Percentiles rank a stretch among this genome's conserved stretches.
These are phyloP conservation scores for Pampusana beccarii DNA, from an alignment of 2,113 vertebrate genomes.

Conservation along the genomic window DNA sequence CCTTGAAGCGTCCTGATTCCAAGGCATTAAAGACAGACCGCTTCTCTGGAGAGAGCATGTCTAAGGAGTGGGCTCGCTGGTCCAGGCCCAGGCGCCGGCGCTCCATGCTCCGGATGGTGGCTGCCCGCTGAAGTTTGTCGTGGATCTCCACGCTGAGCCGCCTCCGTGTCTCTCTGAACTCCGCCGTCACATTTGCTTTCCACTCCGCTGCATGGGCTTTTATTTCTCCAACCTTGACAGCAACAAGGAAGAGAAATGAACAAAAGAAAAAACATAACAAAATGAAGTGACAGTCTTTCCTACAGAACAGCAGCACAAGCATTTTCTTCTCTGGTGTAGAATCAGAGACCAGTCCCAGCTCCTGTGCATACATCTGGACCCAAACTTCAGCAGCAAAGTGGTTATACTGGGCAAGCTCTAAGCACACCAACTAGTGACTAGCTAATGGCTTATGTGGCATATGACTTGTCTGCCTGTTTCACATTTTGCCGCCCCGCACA, in stretches of 20 bases:
- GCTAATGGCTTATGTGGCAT: not conserved
- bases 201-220: slow-evolving; percentile 96
- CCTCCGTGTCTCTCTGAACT: slow-evolving; percentile 92
- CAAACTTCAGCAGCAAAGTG: not conserved
- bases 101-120: slow-evolving; percentile 98
- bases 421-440: not conserved
- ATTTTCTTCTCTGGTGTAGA: not conserved
- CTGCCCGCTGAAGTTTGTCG: slow-evolving; percentile 94
- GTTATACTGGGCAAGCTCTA: not conserved
- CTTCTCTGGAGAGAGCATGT: slow-evolving; percentile 96
- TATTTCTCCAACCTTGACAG: slow-evolving; percentile 90
- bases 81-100: slow-evolving; percentile 92
- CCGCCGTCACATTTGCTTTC: slow-evolving; percentile 95
- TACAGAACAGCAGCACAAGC: not conserved
- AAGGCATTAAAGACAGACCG: slow-evolving; percentile 91
- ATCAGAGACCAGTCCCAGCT: not conserved
- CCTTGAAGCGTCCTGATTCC: slow-evolving; percentile 89
- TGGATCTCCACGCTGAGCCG: slow-evolving; percentile 96
- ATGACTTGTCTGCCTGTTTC: not conserved
- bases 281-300: not conserved
- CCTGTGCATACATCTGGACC: not conserved
- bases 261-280: not conserved
- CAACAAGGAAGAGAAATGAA: not conserved
- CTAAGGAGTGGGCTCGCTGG: slow-evolving; percentile 93
- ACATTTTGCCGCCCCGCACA: not conserved